Base-by-base conservation (phyloP, 2,797 vertebrate species). In the Artibeus jamaicensis region DNA sequence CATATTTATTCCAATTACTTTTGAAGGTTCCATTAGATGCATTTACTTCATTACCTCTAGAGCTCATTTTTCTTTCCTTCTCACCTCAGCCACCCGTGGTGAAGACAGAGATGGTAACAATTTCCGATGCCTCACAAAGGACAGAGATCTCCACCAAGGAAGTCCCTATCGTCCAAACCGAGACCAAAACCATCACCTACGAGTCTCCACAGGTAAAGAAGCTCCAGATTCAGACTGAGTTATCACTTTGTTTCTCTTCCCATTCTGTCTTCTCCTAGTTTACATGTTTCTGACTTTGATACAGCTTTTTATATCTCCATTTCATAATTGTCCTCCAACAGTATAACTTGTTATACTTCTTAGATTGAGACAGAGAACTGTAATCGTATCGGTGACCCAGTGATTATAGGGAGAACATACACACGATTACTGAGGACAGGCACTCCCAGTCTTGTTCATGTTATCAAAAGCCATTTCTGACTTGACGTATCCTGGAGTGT, bases 51-150 rank as follows among this genome's bases (percentile, higher is more conserved):
- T 87, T 48, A 94, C 55, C 95, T 89, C 86, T 97, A 96, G 92
- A 98, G 98, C 81, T 98, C 93, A 98, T 96, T 96, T 95, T 87
- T 77, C 70, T 94, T 97, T 90, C 97, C 97, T 98, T 98, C 97
- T 90, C 96, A 97, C 97, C 97, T 89, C 98, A 99, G 99, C 99
- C 99, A 97, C 99, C 99, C 10, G 99, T 99, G 98, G 99, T 99
- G 98, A 99, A 99, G 99, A 99, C 99, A 74, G 99, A 99, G 99
- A 99, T 99, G 99, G 99, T 99, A 98, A 99, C 99, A 97, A 99
- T 99, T 99, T 99, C 99, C 97, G 99, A 99, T 99, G 99, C 99
- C 81, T 98, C 99, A 89, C 99, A 99, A 98, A 99, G 99, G 98
- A 99, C 99, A 67, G 99, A 99, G 98, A 99, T 99, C 98, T 99